Conservation (phyloP, 2,797 vertebrate genomes). For the Orestias chungarensis region DNA sequence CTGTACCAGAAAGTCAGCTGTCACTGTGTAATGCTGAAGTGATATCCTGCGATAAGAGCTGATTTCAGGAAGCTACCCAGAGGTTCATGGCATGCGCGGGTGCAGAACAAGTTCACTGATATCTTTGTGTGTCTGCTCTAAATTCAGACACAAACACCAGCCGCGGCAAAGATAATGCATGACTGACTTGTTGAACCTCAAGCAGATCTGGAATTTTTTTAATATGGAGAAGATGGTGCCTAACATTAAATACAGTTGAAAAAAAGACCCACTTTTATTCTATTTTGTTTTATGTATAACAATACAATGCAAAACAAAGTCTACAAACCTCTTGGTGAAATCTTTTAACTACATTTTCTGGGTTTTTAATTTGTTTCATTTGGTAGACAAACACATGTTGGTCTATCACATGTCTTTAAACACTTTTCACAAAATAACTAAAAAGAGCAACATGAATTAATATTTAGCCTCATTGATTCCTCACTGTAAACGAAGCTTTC, state of each 20-base stretch:
- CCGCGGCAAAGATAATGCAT: slow-evolving; percentile 55
- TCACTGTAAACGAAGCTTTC: background rate
- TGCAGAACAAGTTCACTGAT: slow-evolving; percentile 59
- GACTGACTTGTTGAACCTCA: slow-evolving; percentile 61
- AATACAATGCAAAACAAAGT: too few relatives aligned
- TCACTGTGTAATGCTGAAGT: slow-evolving; percentile 50
- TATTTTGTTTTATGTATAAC: too few relatives aligned
- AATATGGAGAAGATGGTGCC: too few relatives aligned
- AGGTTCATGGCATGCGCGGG: slow-evolving; percentile 51
- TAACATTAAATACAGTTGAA: background rate
- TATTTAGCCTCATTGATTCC: background rate
- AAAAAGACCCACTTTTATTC: background rate
- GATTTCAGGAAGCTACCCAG: slow-evolving; percentile 46
- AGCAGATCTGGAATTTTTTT: slow-evolving; percentile 5
- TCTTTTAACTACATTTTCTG: background rate
- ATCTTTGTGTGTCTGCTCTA: slow-evolving; percentile 60
- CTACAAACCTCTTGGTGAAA: too few relatives aligned
- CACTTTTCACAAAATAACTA: too few relatives aligned
- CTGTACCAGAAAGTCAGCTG: slow-evolving; percentile 74
- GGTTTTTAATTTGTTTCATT: background rate
- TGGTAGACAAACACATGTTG: background rate
- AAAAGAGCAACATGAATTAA: background rate
- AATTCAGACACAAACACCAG: slow-evolving; percentile 45
- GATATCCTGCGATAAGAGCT: slow-evolving; percentile 64
- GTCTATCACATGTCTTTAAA: too few relatives aligned